Evolutionary conservation across 2,113 vertebrate species (phyloP).

Genomic region (Platysteira castanea): DNA sequence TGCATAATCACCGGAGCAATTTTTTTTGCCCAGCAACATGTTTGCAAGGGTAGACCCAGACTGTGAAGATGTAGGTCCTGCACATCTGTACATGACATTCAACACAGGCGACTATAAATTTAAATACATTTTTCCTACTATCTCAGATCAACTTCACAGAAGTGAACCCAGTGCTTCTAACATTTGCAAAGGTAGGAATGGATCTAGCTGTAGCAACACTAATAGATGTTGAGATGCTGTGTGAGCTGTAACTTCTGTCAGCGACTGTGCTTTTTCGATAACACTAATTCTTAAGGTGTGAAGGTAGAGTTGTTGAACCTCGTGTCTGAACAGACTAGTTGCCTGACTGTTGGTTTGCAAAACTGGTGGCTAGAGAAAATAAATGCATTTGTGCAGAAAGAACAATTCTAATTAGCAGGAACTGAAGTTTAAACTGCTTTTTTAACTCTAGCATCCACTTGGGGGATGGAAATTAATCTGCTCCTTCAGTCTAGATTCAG

Average conservation of each 20-base stretch:
- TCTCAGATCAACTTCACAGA: not conserved
- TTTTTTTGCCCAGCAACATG: not conserved
- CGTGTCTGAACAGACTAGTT: rapidly evolving
- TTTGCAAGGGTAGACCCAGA: not conserved
- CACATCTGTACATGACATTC: not conserved
- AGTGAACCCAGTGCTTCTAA: not conserved
- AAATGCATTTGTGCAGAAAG: not conserved
- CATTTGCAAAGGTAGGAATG: not conserved
- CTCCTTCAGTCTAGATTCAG: not conserved
- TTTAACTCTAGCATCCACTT: not conserved
- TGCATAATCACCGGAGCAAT: not conserved
- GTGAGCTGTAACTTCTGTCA: not conserved
- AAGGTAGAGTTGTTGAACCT: not conserved
- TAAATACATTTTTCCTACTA: not conserved
- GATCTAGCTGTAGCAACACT: not conserved
- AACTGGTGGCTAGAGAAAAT: not conserved
- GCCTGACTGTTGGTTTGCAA: not conserved
- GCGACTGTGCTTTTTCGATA: not conserved
- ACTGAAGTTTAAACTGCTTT: not conserved
- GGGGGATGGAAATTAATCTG: not conserved
- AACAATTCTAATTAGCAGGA: not conserved
- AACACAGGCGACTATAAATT: not conserved
- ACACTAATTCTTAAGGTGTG: not conserved
- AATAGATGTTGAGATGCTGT: not conserved
- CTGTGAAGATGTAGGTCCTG: not conserved